A percentile compares a stretch with the other conserved stretches of the same genome.
Evolutionary conservation across 2,888 invertebrate species (phyloP).

Genomic region (Aphidoletes aphidimyza): DNA sequence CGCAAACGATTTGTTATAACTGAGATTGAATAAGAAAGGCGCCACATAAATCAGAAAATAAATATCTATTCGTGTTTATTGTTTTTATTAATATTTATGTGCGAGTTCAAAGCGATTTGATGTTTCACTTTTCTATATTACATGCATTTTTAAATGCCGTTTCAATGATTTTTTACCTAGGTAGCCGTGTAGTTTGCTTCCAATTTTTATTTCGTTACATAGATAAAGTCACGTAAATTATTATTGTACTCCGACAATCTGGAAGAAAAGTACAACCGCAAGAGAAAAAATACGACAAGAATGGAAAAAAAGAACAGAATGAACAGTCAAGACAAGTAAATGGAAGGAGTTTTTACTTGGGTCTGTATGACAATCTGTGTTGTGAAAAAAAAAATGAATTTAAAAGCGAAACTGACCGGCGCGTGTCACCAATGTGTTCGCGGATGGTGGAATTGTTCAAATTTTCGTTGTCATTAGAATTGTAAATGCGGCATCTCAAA

Average conservation of each 20-base stretch:
- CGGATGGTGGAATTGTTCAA: constrained; percentile 14
- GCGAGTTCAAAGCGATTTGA: background rate
- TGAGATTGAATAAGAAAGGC: background rate
- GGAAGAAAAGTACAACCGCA: background rate
- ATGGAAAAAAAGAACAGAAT: no score
- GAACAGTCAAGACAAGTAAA: background rate
- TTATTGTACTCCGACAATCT: background rate
- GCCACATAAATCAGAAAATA: constrained; percentile 42
- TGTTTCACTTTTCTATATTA: background rate
- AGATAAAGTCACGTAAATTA: constrained; percentile 6
- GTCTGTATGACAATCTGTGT: constrained; percentile 14
- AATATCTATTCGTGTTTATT: constrained; percentile 33
- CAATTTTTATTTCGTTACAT: background rate
- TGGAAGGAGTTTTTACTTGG: background rate
- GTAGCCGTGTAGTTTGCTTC: background rate
- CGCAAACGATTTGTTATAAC: background rate
- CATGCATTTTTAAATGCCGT: background rate
- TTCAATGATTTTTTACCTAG: background rate
- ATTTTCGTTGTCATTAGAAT: constrained; percentile 36
- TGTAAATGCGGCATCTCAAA: background rate
- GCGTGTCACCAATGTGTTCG: background rate
- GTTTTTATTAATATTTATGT: constrained; percentile 18
- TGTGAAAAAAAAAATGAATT: constrained; percentile 32
- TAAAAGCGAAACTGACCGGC: background rate
- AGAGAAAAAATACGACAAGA: no score